Evolutionary conservation across 35 echinoderm and acorn worm genomes (phyloP).

Genomic region (Diadema setosum): DNA sequence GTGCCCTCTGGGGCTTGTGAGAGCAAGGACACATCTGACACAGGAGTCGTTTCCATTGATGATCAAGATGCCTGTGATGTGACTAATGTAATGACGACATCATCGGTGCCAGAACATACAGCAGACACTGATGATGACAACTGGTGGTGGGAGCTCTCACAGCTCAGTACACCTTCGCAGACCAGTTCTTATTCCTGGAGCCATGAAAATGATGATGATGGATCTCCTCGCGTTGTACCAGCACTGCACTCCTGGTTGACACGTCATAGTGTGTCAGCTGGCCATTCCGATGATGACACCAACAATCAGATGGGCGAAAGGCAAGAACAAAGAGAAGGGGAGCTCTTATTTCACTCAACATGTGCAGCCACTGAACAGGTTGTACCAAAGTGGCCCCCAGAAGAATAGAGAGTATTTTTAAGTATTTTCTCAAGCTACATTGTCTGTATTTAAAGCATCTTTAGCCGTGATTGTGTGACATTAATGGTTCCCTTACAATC

Average conservation of each 20-base stretch:
- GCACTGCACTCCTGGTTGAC: not conserved
- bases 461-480: too few relatives aligned
- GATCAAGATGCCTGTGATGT: too few relatives aligned
- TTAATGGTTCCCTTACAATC: too few relatives aligned
- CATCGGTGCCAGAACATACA: not conserved
- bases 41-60: too few relatives aligned
- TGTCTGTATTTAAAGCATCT: too few relatives aligned
- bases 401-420: not conserved
- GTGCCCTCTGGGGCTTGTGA: not conserved
- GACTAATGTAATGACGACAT: not conserved
- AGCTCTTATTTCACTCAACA: not conserved
- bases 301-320: not conserved
- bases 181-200: not conserved
- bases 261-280: not conserved
- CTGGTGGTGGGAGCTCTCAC: not conserved
- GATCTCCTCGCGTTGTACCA: not conserved
- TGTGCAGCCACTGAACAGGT: not conserved
- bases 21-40: not conserved
- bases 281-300: not conserved
- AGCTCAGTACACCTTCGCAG: not conserved
- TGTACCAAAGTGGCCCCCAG: not conserved
- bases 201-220: not conserved
- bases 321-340: not conserved
- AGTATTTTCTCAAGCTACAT: not conserved
- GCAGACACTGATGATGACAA: not conserved